Conservation (phyloP, 2,888 invertebrate species). For the Hypomecis atomaria region DNA sequence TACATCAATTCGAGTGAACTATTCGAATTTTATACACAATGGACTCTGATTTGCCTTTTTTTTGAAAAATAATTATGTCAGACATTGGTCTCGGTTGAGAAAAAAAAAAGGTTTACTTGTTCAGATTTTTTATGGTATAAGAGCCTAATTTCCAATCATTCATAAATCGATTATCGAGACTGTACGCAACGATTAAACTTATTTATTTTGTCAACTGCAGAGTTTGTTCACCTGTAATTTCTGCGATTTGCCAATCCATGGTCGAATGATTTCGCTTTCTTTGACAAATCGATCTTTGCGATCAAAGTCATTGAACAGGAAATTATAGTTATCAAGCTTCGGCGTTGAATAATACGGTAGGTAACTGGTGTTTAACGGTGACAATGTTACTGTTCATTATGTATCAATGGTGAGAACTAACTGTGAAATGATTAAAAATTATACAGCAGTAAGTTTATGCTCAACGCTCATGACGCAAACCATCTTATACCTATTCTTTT, state of each 20-base stretch:
- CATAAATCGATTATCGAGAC: conserved; percentile 1
- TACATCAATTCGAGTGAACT: too few relatives aligned
- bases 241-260: conserved; percentile 30
- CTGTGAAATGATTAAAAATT: conserved; percentile 1
- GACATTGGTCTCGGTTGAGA: neutral
- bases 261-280: conserved; percentile 36
- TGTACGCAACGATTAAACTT: neutral
- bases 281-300: conserved; percentile 23
- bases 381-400: conserved; percentile 11
- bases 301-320: conserved; percentile 18
- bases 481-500: too few relatives aligned
- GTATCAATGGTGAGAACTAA: conserved; percentile 24
- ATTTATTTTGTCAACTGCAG: conserved; percentile 14
- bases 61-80: too few relatives aligned
- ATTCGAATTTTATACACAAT: too few relatives aligned
- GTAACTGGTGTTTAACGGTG: conserved; percentile 12
- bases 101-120: neutral
- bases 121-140: neutral
- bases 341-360: conserved; percentile 7
- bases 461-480: too few relatives aligned
- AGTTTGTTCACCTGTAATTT: conserved; percentile 33
- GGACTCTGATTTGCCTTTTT: too few relatives aligned
- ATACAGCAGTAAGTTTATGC: neutral
- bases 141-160: neutral
- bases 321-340: conserved; percentile 16